Evolutionary conservation across 2,797 vertebrate species (phyloP), one percentile per base, ranked within the genome.

Genomic region (Microhierax caerulescens): DNA sequence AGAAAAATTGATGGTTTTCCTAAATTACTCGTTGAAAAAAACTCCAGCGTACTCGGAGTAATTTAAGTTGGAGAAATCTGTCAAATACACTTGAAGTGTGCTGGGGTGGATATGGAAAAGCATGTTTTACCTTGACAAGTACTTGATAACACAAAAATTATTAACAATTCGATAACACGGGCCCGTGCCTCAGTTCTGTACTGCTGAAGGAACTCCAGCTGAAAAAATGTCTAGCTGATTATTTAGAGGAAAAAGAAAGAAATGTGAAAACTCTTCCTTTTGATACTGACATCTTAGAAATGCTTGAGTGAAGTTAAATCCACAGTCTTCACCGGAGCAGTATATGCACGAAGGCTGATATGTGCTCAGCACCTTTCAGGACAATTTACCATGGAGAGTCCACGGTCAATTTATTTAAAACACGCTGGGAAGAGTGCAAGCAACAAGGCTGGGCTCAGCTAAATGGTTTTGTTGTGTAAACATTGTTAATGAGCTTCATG

Each of bases 31-130:
- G 17, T 54, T 89, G 32, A 2, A 53, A 32, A 36, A 48, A 47
- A 23, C 0, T 0, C 5, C 30, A 10, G 3, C 41, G 8, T 67
- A 24, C 18, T 60, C 70, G 13, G 32, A 13, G 13, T 34, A 47
- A 20, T 39, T 60, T 72, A 68, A 64, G 6, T 14, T 75, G 59
- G 50, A 47, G 32, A 69, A 95, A 61, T 54, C 16, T 48, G 0
- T 59, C 28, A 72, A 70, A 48, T 39, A 25, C 24, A 13, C 8
- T 59, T 73, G 9, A 90, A 78, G 4, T 61, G 9, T 8, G 1
- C 24, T 48, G 63, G 11, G 14, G 5, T 47, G 8, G 30, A 12
- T 75, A 24, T 28, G 25, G 34, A 68, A 72, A 88, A 79, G 53
- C 0, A 0, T 67, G n/a, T 22, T 78, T 78, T 70, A 51, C 36